Evolutionary conservation across 2,113 vertebrate species (phyloP).

Genomic region (Antigone vipio): DNA sequence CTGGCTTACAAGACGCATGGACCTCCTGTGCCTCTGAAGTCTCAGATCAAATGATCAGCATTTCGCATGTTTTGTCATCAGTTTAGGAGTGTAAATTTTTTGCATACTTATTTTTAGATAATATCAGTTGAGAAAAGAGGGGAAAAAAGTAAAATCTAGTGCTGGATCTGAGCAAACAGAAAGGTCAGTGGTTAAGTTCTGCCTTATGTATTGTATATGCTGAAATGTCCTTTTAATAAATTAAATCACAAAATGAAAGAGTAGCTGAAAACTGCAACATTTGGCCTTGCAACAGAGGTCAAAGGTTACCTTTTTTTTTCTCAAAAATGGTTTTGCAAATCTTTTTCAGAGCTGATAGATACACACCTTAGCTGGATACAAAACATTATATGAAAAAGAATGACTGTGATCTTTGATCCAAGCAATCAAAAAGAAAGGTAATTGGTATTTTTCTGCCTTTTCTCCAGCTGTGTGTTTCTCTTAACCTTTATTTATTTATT

Average conservation of each 20-base stretch:
- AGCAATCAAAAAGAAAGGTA: constrained; percentile 85
- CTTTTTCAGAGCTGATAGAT: constrained; percentile 89
- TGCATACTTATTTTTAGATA: not conserved
- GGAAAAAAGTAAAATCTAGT: not conserved
- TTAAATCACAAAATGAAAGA: constrained; percentile 16
- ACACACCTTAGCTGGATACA: constrained; percentile 89
- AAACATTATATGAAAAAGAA: constrained; percentile 87
- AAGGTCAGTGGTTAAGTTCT: not conserved
- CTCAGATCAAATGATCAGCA: not conserved
- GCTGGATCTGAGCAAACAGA: constrained; percentile 10
- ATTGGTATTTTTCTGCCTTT: constrained; percentile 79
- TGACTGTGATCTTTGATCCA: constrained; percentile 84
- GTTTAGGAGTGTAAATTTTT: not conserved
- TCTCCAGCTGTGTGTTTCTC: constrained; percentile 78
- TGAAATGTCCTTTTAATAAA: constrained; percentile 48
- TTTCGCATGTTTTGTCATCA: not conserved
- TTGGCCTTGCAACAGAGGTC: constrained; percentile 55
- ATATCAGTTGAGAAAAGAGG: not conserved
- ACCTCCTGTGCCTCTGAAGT: not conserved
- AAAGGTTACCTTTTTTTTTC: constrained; percentile 78
- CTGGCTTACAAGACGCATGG: not conserved
- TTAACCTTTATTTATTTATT: constrained; percentile 58
- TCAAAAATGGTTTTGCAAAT: constrained; percentile 86
- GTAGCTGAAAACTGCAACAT: constrained; percentile 41
- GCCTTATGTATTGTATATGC: constrained; percentile 30